Percentiles rank a stretch among this genome's conserved stretches.
These are phyloP conservation scores for Cepaea hortensis DNA, from an alignment of 2,888 invertebrate genomes.

Conservation along the genomic window DNA sequence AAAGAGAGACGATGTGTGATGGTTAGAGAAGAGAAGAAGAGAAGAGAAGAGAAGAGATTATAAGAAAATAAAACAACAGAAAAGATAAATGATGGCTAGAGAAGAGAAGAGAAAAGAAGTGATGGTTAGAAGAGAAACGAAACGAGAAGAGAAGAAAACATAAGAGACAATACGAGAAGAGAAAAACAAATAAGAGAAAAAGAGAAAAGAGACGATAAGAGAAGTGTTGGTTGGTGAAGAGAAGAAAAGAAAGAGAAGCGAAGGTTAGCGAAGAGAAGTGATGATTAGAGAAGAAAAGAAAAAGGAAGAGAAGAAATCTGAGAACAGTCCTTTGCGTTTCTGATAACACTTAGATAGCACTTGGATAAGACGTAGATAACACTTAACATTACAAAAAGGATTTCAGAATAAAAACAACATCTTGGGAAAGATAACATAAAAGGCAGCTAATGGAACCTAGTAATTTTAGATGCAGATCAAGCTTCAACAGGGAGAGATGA, in stretches of 20 bases:
- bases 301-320: neutral
- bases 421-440: too few species aligned
- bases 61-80: neutral
- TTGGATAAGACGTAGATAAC: too few species aligned
- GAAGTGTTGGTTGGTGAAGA: neutral
- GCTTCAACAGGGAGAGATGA: too few species aligned
- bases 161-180: constrained; percentile 10
- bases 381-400: too few species aligned
- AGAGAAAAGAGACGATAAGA: neutral
- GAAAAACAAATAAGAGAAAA: neutral
- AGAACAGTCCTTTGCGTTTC: too few species aligned
- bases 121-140: neutral
- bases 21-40: neutral
- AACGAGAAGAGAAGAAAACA: neutral
- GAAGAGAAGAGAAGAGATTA: neutral
- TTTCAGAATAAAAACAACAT: too few species aligned
- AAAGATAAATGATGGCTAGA: neutral
- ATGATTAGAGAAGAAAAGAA: neutral
- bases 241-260: neutral
- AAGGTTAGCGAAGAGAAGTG: neutral
- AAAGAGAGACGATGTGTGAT: neutral
- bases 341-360: too few species aligned
- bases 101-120: neutral
- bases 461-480: too few species aligned
- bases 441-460: too few species aligned